Evolutionary conservation across 2,888 invertebrate genomes (phyloP).

Genomic region (Lasioglossum pauxillum): DNA sequence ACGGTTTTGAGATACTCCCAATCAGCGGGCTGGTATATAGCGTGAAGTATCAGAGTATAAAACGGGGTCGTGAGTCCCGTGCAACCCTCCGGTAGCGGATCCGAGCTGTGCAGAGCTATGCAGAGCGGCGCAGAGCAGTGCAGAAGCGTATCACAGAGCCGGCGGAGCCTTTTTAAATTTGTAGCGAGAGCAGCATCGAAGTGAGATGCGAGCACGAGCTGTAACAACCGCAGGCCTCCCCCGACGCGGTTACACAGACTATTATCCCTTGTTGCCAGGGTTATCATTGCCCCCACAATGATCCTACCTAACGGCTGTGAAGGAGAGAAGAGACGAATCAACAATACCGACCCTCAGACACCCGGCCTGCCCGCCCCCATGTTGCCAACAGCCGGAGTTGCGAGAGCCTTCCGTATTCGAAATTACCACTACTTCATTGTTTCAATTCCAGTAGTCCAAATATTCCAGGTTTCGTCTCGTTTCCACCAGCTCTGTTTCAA

Average conservation of each 20-base stretch:
- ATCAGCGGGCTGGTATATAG: neutral
- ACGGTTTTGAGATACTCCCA: constrained; percentile 7
- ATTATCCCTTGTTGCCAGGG: neutral
- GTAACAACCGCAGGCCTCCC: constrained; percentile 12
- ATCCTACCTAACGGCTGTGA: constrained; percentile 9
- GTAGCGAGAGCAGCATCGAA: neutral
- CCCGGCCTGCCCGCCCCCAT: neutral
- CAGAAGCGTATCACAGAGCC: neutral
- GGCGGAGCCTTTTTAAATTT: constrained; percentile 6
- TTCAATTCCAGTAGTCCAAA: neutral
- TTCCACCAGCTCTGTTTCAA: neutral
- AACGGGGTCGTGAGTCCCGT: neutral
- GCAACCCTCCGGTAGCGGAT: neutral
- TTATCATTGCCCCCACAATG: constrained; percentile 13
- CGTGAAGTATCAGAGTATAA: neutral
- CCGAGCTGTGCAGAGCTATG: neutral
- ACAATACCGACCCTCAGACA: constrained; percentile 1
- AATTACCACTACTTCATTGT: constrained; percentile 18
- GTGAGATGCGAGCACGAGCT: constrained; percentile 2
- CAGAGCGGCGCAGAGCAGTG: neutral
- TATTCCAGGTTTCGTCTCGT: constrained; percentile 2
- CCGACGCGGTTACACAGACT: constrained; percentile 8
- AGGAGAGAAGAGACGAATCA: constrained; percentile 11
- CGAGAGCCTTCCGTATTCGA: constrained; percentile 5
- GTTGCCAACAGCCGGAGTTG: neutral